Evolutionary conservation across 2,888 invertebrate genomes (phyloP).

Genomic region (Tinea semifulvella): DNA sequence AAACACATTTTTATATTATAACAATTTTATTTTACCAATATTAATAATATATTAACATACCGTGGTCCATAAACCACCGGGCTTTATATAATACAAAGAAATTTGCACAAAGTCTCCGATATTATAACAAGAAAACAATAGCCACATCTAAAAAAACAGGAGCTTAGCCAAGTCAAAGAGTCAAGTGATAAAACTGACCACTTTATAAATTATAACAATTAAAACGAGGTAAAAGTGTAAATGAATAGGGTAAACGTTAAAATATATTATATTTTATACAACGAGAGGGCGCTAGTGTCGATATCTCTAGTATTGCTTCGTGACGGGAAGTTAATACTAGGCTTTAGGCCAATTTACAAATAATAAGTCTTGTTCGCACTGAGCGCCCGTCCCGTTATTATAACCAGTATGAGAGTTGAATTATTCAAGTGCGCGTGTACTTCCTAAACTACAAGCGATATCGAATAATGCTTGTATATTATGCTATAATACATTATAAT

Average conservation of each 20-base stretch:
- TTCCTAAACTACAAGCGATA: no score
- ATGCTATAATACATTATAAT: no score
- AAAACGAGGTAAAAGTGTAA: conserved; percentile 51
- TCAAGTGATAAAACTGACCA: conserved; percentile 1
- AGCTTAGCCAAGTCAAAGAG: not conserved
- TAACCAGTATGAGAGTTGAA: no score
- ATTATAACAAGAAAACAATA: conserved; percentile 60
- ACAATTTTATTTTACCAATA: conserved; percentile 67
- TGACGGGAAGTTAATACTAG: conserved; percentile 10
- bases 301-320: conserved; percentile 5
- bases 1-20: conserved; percentile 44
- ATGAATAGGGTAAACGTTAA: conserved; percentile 30
- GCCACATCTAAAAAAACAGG: conserved; percentile 34
- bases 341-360: not conserved
- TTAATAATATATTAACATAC: conserved; percentile 67
- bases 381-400: conserved; percentile 28
- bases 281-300: conserved; percentile 29
- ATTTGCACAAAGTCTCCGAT: conserved; percentile 57
- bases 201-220: conserved; percentile 32
- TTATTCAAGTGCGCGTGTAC: no score
- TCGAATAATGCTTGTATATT: no score
- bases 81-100: conserved; percentile 63
- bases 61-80: conserved; percentile 60
- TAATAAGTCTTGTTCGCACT: no score
- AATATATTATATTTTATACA: conserved; percentile 47